Percentiles rank a stretch among this genome's conserved stretches.
Conservation (phyloP, 2,797 vertebrate genomes). For the Odontamblyopus rebecca region DNA sequence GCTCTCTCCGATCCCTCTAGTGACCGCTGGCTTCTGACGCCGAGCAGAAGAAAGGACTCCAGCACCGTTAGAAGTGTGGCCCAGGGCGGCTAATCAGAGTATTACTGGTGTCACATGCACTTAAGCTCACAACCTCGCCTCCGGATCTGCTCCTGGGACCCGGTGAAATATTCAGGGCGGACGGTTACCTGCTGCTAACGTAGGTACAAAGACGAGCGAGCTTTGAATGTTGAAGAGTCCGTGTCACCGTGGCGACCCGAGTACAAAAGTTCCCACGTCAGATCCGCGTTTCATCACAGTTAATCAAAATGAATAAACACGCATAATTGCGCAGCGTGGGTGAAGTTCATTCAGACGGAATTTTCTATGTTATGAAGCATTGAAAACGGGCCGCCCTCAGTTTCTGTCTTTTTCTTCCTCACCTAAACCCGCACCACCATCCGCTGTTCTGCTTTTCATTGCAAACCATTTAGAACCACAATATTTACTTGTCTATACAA, state of each 20-base stretch:
- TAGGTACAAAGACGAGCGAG: slow-evolving; percentile 42
- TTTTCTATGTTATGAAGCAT: slow-evolving; percentile 78
- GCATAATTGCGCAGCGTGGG: slow-evolving; percentile 72
- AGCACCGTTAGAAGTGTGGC: slow-evolving; percentile 61
- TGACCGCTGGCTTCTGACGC: slow-evolving; percentile 54
- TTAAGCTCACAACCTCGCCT: slow-evolving; percentile 49
- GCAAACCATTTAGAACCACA: slow-evolving; percentile 53
- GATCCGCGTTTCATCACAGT: slow-evolving; percentile 54
- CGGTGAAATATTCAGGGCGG: slow-evolving; percentile 63
- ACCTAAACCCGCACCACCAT: slow-evolving; percentile 58
- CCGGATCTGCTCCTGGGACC: slow-evolving; percentile 59
- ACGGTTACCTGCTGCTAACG: slow-evolving; percentile 73
- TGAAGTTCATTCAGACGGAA: slow-evolving; percentile 74
- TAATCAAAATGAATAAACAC: slow-evolving; percentile 79
- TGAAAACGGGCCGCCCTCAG: slow-evolving; percentile 61
- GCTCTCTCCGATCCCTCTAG: slow-evolving; percentile 59
- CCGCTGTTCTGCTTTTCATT: slow-evolving; percentile 44
- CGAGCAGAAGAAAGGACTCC: slow-evolving; percentile 58
- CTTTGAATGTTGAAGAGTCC: slow-evolving; percentile 60
- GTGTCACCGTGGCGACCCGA: slow-evolving; percentile 52
- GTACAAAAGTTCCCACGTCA: slow-evolving; percentile 45
- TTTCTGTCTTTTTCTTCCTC: slow-evolving; percentile 30
- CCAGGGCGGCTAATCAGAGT: slow-evolving; percentile 75
- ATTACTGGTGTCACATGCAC: slow-evolving; percentile 68
- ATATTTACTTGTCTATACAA: slow-evolving; percentile 59